Conservation (phyloP, 30 jellyfish, hydroid and myxozoan species). For the Cassiopea xamachana region DNA sequence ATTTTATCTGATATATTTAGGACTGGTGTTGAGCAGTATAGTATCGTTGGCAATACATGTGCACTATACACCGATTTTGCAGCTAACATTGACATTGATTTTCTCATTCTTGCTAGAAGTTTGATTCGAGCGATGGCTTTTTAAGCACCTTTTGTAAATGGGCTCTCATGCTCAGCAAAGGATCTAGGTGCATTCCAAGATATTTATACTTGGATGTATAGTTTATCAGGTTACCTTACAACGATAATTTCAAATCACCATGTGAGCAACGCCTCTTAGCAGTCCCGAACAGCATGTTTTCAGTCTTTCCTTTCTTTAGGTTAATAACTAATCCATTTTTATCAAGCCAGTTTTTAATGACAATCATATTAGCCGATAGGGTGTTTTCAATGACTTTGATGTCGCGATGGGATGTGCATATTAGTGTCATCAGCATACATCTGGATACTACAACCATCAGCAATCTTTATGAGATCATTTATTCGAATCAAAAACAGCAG, state of each 20-base stretch:
- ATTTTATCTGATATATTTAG: constrained; percentile 17
- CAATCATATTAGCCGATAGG: constrained; percentile 39
- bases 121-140: constrained; percentile 7
- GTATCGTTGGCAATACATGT: constrained; percentile 15
- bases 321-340: constrained; percentile 52
- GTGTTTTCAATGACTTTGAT: constrained; percentile 49
- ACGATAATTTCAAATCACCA: constrained; percentile 24
- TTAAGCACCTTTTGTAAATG: constrained; percentile 38
- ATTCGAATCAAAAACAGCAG: constrained; percentile 47
- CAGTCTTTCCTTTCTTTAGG: constrained; percentile 39
- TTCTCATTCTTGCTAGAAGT: not conserved
- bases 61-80: constrained; percentile 30
- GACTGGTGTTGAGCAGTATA: constrained; percentile 38
- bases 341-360: constrained; percentile 54
- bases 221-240: constrained; percentile 23
- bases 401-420: constrained; percentile 36
- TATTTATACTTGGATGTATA: constrained; percentile 21
- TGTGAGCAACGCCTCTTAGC: constrained; percentile 31
- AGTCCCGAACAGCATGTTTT: constrained; percentile 27
- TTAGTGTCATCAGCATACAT: constrained; percentile 69
- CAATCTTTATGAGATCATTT: constrained; percentile 22
- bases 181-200: constrained; percentile 54
- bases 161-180: constrained; percentile 40
- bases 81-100: constrained; percentile 26
- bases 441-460: constrained; percentile 30